Base-by-base conservation (phyloP, 2,888 invertebrate genomes). In the Ptilodon capucinus region DNA sequence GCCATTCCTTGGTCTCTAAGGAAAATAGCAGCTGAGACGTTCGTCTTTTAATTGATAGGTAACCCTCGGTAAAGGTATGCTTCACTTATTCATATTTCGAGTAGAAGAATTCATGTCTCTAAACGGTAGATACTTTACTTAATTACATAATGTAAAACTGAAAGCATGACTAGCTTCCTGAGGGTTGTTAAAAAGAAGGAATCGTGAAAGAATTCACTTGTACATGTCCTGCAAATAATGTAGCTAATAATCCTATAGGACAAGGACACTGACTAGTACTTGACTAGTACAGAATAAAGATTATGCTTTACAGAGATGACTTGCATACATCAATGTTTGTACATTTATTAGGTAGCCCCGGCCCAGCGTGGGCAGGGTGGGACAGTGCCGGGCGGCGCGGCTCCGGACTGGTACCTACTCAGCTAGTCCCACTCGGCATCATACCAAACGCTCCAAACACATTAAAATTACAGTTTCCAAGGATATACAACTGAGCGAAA, bases 391-490 rank as follows among this genome's bases (percentile, higher is more conserved):
- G 68, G 61, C 54, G 62, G 60, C 52, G 57, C 57, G 57, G 74
- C 74, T 47, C 61, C 51, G 81, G 77, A 82, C 72, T 62, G 47
- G 56, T 71, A 70, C n/a, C 67, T 68, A 67, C 76, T 69, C 70
- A 64, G 53, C 61, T 68, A 79, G 78, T 81, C 84, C 81, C 83
- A 61, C 64, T 74, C 70, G 79, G 71, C 75, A 73, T 79, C 75
- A 79, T 76, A 78, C 81, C 79, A 76, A 84, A 77, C 80, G 79
- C 81, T 77, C 76, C 73, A 73, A 86, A 84, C 84, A 86, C 85
- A 89, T 90, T 89, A 88, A 87, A 88, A 87, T 88, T 86, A 87
- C 82, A 86, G 83, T 88, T 86, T 83, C 84, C 82, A 85, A 87
- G 86, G 80, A 81, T 80, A 79, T 66, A 70, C 75, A 75, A 73